Percentiles rank a stretch among this genome's conserved stretches.
phyloP scores from a whole-genome alignment of 2,888 invertebrate genomes.

The Subacronicta megacephala region DNA sequence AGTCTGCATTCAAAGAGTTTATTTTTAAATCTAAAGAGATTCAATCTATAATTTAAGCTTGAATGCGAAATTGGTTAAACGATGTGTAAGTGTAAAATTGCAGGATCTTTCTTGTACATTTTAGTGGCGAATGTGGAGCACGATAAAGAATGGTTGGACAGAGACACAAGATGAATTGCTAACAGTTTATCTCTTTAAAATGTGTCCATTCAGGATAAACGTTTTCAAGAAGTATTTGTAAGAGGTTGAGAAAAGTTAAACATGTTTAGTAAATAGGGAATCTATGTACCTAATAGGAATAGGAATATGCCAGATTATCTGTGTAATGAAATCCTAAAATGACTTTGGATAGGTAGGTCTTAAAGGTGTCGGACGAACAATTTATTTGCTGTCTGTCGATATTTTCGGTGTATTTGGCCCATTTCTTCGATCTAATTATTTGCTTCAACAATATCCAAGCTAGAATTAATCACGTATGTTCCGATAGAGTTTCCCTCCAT shows the following conservation, averaged over 20 bases:
- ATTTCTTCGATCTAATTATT: conserved; percentile 21
- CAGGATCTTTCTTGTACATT: conserved; percentile 29
- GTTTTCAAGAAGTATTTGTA: background rate
- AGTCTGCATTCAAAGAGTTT: conserved; percentile 7
- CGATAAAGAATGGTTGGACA: conserved; percentile 16
- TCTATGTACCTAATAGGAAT: too few species aligned
- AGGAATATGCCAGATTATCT: too few species aligned
- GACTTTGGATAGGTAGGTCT: too few species aligned
- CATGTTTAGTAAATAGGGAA: too few species aligned
- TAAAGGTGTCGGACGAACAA: too few species aligned
- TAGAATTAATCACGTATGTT: conserved; percentile 46
- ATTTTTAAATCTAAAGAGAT: conserved; percentile 16
- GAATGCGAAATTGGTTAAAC: conserved; percentile 50
- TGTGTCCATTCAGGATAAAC: background rate
- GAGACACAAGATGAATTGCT: conserved; percentile 28
- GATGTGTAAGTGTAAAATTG: conserved; percentile 27
- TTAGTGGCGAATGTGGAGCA: conserved; percentile 28
- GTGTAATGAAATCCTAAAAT: too few species aligned
- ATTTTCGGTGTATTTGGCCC: too few species aligned
- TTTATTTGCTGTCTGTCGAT: too few species aligned
- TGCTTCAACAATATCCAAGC: conserved; percentile 31
- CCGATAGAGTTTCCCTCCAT: conserved; percentile 23
- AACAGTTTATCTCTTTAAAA: conserved; percentile 19
- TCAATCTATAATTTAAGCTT: conserved; percentile 36
- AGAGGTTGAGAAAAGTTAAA: background rate